These are phyloP conservation scores for Yponomeuta plumbellus DNA, from an alignment of 2,888 invertebrate genomes.

Conservation along the genomic window DNA sequence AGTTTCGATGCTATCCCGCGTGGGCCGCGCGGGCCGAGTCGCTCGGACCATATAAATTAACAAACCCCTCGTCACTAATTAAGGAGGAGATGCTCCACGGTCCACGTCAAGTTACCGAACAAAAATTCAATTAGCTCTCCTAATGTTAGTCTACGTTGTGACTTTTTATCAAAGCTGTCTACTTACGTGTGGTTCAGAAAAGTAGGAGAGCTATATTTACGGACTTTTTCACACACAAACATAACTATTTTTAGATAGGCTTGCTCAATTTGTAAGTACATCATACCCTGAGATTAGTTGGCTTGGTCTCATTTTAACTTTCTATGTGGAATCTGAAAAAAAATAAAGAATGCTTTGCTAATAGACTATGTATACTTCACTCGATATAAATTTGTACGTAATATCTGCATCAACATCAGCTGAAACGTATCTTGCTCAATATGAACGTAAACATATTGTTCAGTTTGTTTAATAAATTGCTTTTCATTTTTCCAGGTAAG, in stretches of 20 bases:
- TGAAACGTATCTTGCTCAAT: neutral
- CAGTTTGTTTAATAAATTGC: conserved; percentile 9
- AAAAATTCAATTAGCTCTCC: conserved; percentile 71
- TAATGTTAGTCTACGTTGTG: conserved; percentile 49
- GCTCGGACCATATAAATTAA: conserved; percentile 69
- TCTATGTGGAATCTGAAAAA: too few species aligned
- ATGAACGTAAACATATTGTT: neutral
- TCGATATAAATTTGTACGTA: too few species aligned
- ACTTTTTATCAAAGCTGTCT: conserved; percentile 52
- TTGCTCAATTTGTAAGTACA: too few species aligned
- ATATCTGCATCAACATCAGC: too few species aligned
- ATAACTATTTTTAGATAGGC: too few species aligned
- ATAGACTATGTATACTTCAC: too few species aligned
- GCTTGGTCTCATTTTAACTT: too few species aligned
- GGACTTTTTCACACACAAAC: too few species aligned
- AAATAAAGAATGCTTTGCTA: too few species aligned
- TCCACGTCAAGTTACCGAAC: conserved; percentile 62
- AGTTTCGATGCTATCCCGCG: conserved; percentile 69
- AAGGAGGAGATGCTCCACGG: conserved; percentile 56
- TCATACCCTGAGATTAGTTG: too few species aligned
- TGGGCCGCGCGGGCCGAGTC: conserved; percentile 56
- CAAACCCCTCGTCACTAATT: conserved; percentile 67
- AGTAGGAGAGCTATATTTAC: too few species aligned
- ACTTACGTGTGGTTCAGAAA: conserved; percentile 36
- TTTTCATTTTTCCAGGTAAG: conserved; percentile 24